A percentile compares a stretch with the other conserved stretches of the same genome.
Evolutionary conservation across 2,797 vertebrate species (phyloP).

Genomic region (Urosaurus nigricauda): DNA sequence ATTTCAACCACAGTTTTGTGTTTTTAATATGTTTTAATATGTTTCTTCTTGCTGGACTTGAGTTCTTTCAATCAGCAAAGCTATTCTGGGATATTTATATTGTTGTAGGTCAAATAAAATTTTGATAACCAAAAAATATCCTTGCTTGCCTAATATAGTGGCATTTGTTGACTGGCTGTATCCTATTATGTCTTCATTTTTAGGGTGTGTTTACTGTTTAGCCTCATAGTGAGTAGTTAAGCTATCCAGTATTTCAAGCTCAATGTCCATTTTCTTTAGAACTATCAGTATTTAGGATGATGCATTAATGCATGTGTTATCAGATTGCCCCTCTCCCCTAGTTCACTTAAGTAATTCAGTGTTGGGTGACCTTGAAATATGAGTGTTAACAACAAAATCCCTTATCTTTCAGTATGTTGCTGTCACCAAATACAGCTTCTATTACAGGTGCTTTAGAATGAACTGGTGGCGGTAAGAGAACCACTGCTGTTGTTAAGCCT

Average conservation of each 20-base stretch:
- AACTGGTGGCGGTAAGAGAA: slow-evolving; percentile 67
- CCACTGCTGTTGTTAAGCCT: slow-evolving; percentile 70
- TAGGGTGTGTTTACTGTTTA: slow-evolving; percentile 24
- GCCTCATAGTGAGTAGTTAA: slow-evolving; percentile 14
- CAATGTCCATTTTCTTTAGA: slow-evolving; percentile 11
- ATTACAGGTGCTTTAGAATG: slow-evolving; percentile 73
- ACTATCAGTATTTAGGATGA: slow-evolving; percentile 59
- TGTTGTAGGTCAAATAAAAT: neutral
- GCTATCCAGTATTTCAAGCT: neutral
- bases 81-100: neutral
- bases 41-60: neutral
- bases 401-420: slow-evolving; percentile 74
- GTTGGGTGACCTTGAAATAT: slow-evolving; percentile 77
- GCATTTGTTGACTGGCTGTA: neutral
- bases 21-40: slow-evolving; percentile 13
- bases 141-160: neutral
- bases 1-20: neutral
- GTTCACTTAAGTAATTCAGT: slow-evolving; percentile 62
- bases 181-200: neutral
- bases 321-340: slow-evolving; percentile 31
- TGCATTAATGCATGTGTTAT: slow-evolving; percentile 55
- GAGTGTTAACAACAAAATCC: slow-evolving; percentile 67
- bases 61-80: neutral
- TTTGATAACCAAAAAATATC: neutral
- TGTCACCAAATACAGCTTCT: slow-evolving; percentile 71